Evolutionary conservation across 2,888 invertebrate genomes (phyloP), one percentile per base, ranked within the genome.

Genomic region (Tachina grossa): DNA sequence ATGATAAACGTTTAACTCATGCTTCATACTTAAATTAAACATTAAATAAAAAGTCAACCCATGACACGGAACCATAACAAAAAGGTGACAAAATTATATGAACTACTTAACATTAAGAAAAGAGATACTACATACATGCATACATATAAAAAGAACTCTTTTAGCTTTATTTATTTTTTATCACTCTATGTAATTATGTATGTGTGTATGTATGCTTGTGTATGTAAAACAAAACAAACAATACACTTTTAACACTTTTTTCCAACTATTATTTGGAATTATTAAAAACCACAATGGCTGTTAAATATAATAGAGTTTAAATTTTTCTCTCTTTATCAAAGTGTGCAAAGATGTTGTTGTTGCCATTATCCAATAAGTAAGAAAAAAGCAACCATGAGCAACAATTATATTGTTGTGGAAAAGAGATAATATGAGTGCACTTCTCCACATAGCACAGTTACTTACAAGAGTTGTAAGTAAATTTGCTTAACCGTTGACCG

Each of bases 241-340:
- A 74, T 47, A 75, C 47, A 65, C 22, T 66, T 72, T 61, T 49
- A 61, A 77, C 66, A 77, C 65, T 77, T 65, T 75, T 72, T 75
- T 19, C 6, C 31, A 79, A 57, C 77, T 41, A 66, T 65, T 71
- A 66, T 83, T 87, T 88, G 84, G 79, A 87, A 88, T 87, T 88
- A 88, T 85, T 86, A 87, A 87, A 86, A 88, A 88, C 83, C 87
- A 87, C 80, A 87, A 86, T 81, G 78, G 86, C 83, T 84, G 86
- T 84, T 82, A 78, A 78, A 69, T 63, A 41, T 77, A 77, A 78
- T 84, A 77, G 55, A 68, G 77, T 81, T 80, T 57, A 77, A 65
- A 69, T 76, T 76, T n/a, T 61, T 75, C 41, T 77, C 31, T 79
- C 45, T 71, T 65, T 55, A 41, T 41, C 11, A 19, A 19, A 65